phyloP scores from a whole-genome alignment of 2,888 invertebrate species.

The Mylabris sibirica region DNA sequence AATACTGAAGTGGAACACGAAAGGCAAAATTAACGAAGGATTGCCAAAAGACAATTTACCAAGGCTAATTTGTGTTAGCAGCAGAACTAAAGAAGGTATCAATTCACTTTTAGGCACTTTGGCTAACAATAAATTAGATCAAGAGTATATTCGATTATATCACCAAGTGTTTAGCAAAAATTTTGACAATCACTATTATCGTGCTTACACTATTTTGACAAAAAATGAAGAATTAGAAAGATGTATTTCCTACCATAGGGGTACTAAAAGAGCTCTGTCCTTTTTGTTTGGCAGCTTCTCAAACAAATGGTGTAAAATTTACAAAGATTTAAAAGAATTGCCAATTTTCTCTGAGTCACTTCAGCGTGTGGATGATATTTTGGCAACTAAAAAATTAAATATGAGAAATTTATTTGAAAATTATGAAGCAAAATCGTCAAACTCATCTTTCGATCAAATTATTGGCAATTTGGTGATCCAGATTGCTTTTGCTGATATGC shows the following conservation, averaged over 20 bases:
- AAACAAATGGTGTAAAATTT: slow-evolving; percentile 89
- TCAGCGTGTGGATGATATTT: slow-evolving; percentile 46
- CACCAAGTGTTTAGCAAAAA: slow-evolving; percentile 11
- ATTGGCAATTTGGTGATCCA: slow-evolving; percentile 66
- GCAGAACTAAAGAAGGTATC: slow-evolving; percentile 66
- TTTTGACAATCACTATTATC: slow-evolving; percentile 12
- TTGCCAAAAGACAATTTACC: slow-evolving; percentile 73
- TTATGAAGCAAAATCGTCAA: background rate
- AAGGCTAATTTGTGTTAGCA: slow-evolving; percentile 75
- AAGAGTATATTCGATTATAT: slow-evolving; percentile 21
- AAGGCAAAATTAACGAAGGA: slow-evolving; percentile 67
- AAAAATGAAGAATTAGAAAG: background rate
- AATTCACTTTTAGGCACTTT: slow-evolving; percentile 16
- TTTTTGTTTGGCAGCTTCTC: slow-evolving; percentile 91
- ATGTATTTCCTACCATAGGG: background rate
- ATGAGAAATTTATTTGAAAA: background rate
- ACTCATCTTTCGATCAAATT: slow-evolving; percentile 6
- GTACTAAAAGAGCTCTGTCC: slow-evolving; percentile 27
- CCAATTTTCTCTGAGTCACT: slow-evolving; percentile 78
- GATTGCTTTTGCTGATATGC: slow-evolving; percentile 58
- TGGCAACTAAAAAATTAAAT: slow-evolving; percentile 15
- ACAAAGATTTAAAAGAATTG: slow-evolving; percentile 74
- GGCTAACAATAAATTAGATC: slow-evolving; percentile 12
- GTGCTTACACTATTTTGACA: slow-evolving; percentile 17
- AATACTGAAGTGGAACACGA: slow-evolving; percentile 65